These are phyloP conservation scores for Himalopsyche anomala DNA, from an alignment of 2,888 invertebrate species.

Conservation along the genomic window DNA sequence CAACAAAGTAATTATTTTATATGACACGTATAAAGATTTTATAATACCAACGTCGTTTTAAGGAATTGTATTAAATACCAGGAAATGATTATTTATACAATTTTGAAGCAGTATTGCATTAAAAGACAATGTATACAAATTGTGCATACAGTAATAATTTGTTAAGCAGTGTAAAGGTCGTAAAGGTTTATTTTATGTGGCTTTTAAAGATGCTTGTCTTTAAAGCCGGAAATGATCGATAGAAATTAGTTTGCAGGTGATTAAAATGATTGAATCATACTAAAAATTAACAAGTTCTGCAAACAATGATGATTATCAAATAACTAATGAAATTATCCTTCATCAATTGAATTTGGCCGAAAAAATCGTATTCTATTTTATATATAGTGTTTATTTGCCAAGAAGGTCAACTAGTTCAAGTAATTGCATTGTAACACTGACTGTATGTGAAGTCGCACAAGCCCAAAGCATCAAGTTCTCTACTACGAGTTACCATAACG, in stretches of 20 bases:
- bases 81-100: neutral
- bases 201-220: neutral
- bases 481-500: too few species aligned
- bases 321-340: too few species aligned
- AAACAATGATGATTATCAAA: too few species aligned
- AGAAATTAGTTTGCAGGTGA: conserved; percentile 5
- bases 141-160: neutral
- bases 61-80: conserved; percentile 22
- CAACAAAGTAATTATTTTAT: conserved; percentile 37
- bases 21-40: conserved; percentile 37
- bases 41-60: neutral
- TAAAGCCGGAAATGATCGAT: neutral
- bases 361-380: too few species aligned
- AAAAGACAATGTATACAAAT: neutral
- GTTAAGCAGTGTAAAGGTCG: neutral
- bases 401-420: too few species aligned
- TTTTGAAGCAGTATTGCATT: neutral
- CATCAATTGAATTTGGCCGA: too few species aligned
- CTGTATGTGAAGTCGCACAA: too few species aligned
- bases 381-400: too few species aligned
- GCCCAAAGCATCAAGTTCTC: too few species aligned
- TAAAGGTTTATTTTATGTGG: conserved; percentile 8
- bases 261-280: conserved; percentile 13
- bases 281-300: neutral
- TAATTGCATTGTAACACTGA: too few species aligned